Evolutionary conservation across 2,113 vertebrate genomes (phyloP).

Genomic region (Anas platyrhynchos): DNA sequence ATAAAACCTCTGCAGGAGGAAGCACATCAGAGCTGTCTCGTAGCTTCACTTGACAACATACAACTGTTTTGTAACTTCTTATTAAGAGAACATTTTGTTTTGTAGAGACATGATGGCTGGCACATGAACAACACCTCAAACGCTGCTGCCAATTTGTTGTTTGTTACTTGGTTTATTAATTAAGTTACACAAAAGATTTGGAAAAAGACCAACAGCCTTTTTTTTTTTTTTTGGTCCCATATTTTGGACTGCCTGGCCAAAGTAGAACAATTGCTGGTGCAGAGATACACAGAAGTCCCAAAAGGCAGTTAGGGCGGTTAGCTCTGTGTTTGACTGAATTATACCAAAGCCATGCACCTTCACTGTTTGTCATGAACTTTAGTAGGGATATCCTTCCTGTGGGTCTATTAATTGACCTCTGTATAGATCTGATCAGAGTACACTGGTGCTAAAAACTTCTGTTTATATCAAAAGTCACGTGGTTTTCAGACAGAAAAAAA

Average conservation of each 20-base stretch:
- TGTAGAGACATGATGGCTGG: conserved; percentile 29
- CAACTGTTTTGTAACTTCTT: conserved; percentile 51
- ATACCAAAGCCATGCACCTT: conserved; percentile 1
- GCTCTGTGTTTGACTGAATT: not conserved
- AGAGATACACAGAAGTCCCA: conserved; percentile 25
- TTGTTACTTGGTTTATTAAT: conserved; percentile 72
- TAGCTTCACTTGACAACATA: not conserved
- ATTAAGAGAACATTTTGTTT: conserved; percentile 63
- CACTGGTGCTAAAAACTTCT: not conserved
- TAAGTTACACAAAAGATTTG: conserved; percentile 71
- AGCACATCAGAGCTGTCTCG: accelerated
- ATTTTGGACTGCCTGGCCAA: conserved; percentile 32
- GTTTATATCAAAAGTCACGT: not conserved
- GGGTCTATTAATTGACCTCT: conserved; percentile 1
- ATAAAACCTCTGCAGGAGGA: not conserved
- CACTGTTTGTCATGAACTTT: not conserved
- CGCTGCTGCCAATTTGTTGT: conserved; percentile 70
- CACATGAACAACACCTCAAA: conserved; percentile 68
- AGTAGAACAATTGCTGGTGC: conserved; percentile 66
- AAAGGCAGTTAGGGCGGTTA: conserved; percentile 26
- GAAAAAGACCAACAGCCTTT: conserved; percentile 18
- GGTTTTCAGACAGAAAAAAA: not conserved
- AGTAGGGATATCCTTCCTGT: not conserved
- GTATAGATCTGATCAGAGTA: not conserved
- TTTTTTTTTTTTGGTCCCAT: conserved; percentile 1